These are phyloP conservation scores for Drosophila maculinotata DNA, from an alignment of 2,888 invertebrate genomes.

Conservation along the genomic window DNA sequence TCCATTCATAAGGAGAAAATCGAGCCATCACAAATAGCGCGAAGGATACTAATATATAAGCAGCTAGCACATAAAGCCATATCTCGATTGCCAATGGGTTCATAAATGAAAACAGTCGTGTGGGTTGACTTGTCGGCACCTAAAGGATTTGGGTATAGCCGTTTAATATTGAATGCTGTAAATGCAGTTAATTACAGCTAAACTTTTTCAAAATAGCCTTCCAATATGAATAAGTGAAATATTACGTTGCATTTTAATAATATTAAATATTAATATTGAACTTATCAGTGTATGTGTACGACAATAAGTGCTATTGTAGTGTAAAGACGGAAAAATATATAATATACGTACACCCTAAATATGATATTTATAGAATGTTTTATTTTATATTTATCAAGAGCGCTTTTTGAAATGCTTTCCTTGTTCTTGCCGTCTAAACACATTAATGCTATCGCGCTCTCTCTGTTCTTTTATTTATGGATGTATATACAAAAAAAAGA, in stretches of 20 bases:
- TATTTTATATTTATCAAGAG: too few species aligned
- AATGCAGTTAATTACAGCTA: not conserved
- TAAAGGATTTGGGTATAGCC: constrained; percentile 82
- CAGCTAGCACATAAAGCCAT: constrained; percentile 97
- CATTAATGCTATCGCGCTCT: too few species aligned
- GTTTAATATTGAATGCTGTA: constrained; percentile 15
- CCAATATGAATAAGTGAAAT: too few species aligned
- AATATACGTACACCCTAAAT: too few species aligned
- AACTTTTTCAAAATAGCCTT: not conserved
- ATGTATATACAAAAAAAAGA: too few species aligned
- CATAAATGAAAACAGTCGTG: constrained; percentile 96
- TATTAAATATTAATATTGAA: not conserved
- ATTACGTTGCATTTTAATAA: too few species aligned
- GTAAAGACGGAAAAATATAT: not conserved
- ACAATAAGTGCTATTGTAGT: too few species aligned
- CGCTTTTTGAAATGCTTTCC: too few species aligned
- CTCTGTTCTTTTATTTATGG: too few species aligned
- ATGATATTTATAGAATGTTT: too few species aligned
- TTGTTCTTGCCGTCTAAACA: too few species aligned
- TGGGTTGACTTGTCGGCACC: constrained; percentile 95
- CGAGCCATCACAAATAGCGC: constrained; percentile 98
- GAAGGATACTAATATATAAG: constrained; percentile 96
- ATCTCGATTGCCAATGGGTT: constrained; percentile 98
- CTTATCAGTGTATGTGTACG: too few species aligned
- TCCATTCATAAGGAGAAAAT: constrained; percentile 98